Evolutionary conservation across 1,140 invertebrate species (phyloP).

Genomic region (Pristionchus pacificus): DNA sequence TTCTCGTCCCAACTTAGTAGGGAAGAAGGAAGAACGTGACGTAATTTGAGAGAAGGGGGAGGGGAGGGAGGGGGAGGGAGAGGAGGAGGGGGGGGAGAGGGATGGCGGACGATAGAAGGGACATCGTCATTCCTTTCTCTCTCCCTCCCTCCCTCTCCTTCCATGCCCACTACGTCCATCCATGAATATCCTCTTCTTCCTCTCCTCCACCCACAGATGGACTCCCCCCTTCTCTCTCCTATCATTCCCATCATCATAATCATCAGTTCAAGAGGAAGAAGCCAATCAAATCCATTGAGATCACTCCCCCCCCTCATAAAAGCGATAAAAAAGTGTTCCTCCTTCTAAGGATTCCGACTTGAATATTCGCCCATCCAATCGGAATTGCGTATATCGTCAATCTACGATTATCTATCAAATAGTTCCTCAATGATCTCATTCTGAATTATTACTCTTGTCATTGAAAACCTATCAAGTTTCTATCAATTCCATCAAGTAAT

Average conservation of each 20-base stretch:
- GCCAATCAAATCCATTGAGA: background rate
- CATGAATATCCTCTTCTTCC: too few species aligned
- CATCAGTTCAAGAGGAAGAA: background rate
- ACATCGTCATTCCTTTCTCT: too few species aligned
- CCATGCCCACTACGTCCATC: too few species aligned
- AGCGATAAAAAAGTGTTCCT: background rate
- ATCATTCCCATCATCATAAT: constrained; percentile 1
- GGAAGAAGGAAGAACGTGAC: too few species aligned
- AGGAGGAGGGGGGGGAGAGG: background rate
- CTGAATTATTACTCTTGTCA: too few species aligned
- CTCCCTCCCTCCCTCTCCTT: too few species aligned
- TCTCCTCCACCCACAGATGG: too few species aligned
- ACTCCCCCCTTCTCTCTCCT: too few species aligned
- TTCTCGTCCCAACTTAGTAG: background rate
- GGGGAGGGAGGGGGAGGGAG: background rate
- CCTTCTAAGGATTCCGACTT: background rate
- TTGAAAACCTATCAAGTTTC: too few species aligned
- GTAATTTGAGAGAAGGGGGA: background rate
- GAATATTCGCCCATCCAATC: background rate
- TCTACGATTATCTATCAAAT: too few species aligned
- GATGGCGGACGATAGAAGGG: background rate
- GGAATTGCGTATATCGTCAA: background rate
- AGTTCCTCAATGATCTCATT: too few species aligned
- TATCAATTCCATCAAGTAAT: too few species aligned
- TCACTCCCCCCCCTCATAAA: background rate